Base-by-base conservation (phyloP, 92 coral and sea anemone species). In the Parazoanthus darwini region DNA sequence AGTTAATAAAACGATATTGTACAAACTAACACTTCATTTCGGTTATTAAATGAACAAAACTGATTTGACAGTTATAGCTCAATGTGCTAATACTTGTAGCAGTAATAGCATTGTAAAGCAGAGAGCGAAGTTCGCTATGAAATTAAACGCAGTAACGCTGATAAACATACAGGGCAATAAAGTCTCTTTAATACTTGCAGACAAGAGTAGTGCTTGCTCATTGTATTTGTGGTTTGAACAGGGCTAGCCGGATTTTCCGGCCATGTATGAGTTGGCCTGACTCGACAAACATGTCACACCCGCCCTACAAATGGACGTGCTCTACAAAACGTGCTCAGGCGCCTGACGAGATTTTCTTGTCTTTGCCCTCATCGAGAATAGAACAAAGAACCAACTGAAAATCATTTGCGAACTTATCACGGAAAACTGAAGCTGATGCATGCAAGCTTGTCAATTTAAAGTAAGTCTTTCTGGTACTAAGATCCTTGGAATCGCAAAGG, bases 211-310 rank as follows among this genome's bases (percentile, higher is more conserved):
- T 70, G 79, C 25, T 84, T 84, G 9, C 46, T 70, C 58, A 73
- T 67, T 83, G 72, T 82, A 58, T 70, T 70, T 82, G 78, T 84
- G 87, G 87, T 37, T 44, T 46, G 87, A 84, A 37, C 68, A 72
- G 6, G 67, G 15, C 78, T 48, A 16, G 44, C 87, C 87, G 87
- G 87, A 84, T 84, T 70, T 84, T 70, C 87, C 87, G 43, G 67
- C 79, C 71, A 18, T n/a, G 14, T 72, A 80, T 73, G 65, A 70
- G 71, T 51, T 70, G 48, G 20, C 5, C 78, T 44, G 87, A 16
- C 87, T 48, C 26, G 42, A 48, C 65, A 84, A 71, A n/a, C 33
- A 39, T 42, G 15, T 22, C n/a, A 16, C 39, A 20, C 35, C 78
- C 65, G 7, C 37, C 65, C 26, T 36, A 43, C 51, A 35, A 36